Evolutionary conservation across 2,888 invertebrate species (phyloP), one percentile per base, ranked within the genome.

Genomic region (Crioceris asparagi): DNA sequence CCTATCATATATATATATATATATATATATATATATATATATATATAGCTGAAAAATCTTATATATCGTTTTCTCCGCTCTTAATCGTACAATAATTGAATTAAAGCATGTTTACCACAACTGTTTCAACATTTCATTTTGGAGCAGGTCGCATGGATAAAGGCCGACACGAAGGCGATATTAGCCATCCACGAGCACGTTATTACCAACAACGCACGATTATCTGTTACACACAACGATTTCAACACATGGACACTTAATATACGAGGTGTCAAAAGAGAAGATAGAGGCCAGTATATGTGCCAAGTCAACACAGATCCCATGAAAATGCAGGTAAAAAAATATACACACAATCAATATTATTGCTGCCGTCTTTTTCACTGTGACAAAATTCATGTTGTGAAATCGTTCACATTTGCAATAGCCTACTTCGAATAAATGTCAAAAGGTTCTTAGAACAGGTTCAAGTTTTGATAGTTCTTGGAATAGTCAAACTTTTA

Each of bases 301-400:
- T 90, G 88, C 70, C 91, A 92, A 74, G 87, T 92, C 58, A 91
- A 91, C 67, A 91, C 90, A 40, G 84, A 88, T 66, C 90, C 88
- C 32, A 87, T 88, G 87, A 87, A 87, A 71, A 88, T 87, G 77
- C 88, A 88, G 81, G 88, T 86, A 69, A 15, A n/a, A n/a, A n/a
- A n/a, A n/a, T 32, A 32, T 37, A 37, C 32, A 37, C 32, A 37
- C n/a, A 38, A 17, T 33, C 21, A 33, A 38, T 33, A 33, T 38
- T n/a, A n/a, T n/a, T n/a, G n/a, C n/a, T n/a, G n/a, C n/a, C n/a
- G 26, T 14, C 4, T 26, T 4, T 14, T 26, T 14, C 11, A 26
- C 12, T 11, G 12, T 14, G 11, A 26, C 26, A 25, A 25, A 29
- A 19, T 25, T 33, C 29, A 32, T 21, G 33, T 23, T 34, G 31